phyloP scores from a whole-genome alignment of 2,797 vertebrate genomes.

The Phoeniculus purpureus region DNA sequence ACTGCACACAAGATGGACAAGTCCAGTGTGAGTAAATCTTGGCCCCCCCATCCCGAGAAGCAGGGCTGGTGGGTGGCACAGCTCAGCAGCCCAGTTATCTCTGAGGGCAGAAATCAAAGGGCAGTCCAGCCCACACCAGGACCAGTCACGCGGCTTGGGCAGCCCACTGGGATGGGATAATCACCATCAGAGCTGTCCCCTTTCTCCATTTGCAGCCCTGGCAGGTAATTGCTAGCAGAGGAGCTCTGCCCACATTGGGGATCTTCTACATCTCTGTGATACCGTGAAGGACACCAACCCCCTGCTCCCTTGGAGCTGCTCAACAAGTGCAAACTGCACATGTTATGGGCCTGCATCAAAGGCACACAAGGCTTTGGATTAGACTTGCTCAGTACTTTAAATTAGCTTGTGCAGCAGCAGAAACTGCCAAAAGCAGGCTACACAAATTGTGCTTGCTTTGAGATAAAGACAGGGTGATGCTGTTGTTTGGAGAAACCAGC shows the following conservation, averaged over 20 bases:
- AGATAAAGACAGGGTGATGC: neutral
- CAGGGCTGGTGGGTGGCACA: neutral
- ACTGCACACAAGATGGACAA: neutral
- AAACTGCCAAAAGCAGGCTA: conserved; percentile 31
- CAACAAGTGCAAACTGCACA: neutral
- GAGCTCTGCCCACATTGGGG: neutral
- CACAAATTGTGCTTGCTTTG: conserved; percentile 29
- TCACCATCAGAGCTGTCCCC: neutral
- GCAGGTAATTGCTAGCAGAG: neutral
- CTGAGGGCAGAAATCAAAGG: neutral
- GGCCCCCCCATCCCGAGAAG: neutral
- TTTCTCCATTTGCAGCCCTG: rapidly evolving
- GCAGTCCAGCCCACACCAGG: neutral
- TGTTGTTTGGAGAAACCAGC: conserved; percentile 16
- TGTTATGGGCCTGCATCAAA: conserved; percentile 23
- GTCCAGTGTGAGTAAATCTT: rapidly evolving
- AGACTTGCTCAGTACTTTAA: conserved; percentile 41
- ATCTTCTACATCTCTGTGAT: neutral
- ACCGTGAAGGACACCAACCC: neutral
- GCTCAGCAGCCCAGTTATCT: neutral
- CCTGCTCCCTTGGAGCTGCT: neutral
- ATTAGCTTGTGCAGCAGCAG: conserved; percentile 14
- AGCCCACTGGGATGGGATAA: neutral
- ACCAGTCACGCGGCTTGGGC: rapidly evolving
- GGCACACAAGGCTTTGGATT: conserved; percentile 14